Conservation (phyloP, 30 jellyfish, hydroid and myxozoan genomes). For the Aurelia coerulea region DNA sequence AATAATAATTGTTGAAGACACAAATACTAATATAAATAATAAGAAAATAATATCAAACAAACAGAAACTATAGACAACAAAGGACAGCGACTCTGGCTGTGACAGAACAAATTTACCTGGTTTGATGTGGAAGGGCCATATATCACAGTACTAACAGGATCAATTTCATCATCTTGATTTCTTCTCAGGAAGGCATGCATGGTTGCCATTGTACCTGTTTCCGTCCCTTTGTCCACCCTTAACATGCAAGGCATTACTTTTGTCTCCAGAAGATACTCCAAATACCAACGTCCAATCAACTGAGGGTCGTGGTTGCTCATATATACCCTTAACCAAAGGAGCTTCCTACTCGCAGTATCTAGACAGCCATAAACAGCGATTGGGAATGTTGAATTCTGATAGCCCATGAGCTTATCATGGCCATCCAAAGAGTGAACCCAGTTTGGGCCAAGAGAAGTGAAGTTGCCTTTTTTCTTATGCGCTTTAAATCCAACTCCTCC, state of each 20-base stretch:
- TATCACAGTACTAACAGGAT: slow-evolving; percentile 25
- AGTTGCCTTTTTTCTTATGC: slow-evolving; percentile 8
- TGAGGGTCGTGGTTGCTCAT: slow-evolving; percentile 38
- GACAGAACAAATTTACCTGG: not conserved
- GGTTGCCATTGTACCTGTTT: slow-evolving; percentile 21
- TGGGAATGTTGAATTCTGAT: slow-evolving; percentile 60
- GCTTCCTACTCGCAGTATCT: slow-evolving; percentile 47
- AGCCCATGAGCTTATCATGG: slow-evolving; percentile 54
- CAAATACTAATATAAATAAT: too few species aligned
- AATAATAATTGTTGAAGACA: too few species aligned
- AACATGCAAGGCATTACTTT: slow-evolving; percentile 4
- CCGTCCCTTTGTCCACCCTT: slow-evolving; percentile 51
- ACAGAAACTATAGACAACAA: too few species aligned
- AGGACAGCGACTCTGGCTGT: too few species aligned
- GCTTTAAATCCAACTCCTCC: slow-evolving; percentile 6
- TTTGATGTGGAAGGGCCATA: slow-evolving; percentile 57
- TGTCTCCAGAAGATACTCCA: slow-evolving; percentile 24
- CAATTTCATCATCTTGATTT: not conserved
- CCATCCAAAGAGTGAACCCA: slow-evolving; percentile 42
- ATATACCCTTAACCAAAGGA: slow-evolving; percentile 15
- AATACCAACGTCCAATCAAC: slow-evolving; percentile 39
- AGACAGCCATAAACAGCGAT: slow-evolving; percentile 61
- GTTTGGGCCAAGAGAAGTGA: slow-evolving; percentile 16
- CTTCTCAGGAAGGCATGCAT: slow-evolving; percentile 35
- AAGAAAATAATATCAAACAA: too few species aligned